These are phyloP conservation scores for Euphydryas editha DNA, from an alignment of 2,888 invertebrate genomes.

Conservation along the genomic window DNA sequence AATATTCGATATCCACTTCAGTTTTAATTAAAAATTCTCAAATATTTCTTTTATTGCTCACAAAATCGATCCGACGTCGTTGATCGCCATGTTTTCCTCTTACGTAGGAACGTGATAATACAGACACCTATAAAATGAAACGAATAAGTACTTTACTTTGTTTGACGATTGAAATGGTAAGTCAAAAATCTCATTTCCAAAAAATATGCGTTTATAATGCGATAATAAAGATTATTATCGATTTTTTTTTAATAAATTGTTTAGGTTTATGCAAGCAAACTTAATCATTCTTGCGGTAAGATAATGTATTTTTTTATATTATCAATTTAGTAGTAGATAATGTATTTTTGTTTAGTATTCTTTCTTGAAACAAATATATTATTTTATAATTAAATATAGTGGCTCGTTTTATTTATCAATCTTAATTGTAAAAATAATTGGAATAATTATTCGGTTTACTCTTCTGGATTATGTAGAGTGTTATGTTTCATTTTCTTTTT, in stretches of 20 bases:
- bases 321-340: not conserved
- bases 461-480: not conserved
- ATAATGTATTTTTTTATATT: not conserved
- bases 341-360: too few relatives aligned
- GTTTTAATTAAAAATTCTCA: conserved; percentile 62
- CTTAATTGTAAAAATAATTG: too few relatives aligned
- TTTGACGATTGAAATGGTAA: conserved; percentile 58
- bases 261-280: conserved; percentile 31
- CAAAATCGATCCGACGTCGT: conserved; percentile 48
- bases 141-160: conserved; percentile 55
- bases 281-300: conserved; percentile 62
- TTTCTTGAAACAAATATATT: too few relatives aligned
- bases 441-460: not conserved
- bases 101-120: conserved; percentile 40
- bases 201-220: not conserved
- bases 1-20: conserved; percentile 47
- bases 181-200: conserved; percentile 38
- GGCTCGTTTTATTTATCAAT: too few relatives aligned
- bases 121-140: conserved; percentile 67
- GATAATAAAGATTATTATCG: not conserved
- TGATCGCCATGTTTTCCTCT: conserved; percentile 54
- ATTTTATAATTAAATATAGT: too few relatives aligned
- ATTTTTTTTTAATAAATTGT: conserved; percentile 15
- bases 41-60: conserved; percentile 55
- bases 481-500: not conserved